phyloP scores from a whole-genome alignment of 1,140 invertebrate species.

The Drosophila ananassae region DNA sequence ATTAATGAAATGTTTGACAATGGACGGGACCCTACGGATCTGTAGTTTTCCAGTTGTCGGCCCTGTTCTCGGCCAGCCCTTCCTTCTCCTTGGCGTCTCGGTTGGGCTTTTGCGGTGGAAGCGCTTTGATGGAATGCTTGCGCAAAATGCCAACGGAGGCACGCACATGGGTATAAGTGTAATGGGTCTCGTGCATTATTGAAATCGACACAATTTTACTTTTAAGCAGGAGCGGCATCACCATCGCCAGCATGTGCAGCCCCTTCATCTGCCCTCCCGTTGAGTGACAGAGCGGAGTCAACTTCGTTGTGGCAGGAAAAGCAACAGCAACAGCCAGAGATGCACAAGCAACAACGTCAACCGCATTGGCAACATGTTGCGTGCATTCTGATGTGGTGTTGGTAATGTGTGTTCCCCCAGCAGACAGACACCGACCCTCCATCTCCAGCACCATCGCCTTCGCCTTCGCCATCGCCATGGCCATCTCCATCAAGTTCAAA shows the following conservation, averaged over 20 bases:
- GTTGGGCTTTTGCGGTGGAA: constrained; percentile 58
- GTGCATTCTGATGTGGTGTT: constrained; percentile 54
- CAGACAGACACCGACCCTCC: constrained; percentile 17
- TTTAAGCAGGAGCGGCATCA: constrained; percentile 69
- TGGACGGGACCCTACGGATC: constrained; percentile 15
- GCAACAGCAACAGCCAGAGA: constrained; percentile 14
- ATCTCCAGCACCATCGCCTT: constrained; percentile 19
- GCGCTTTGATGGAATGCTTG: constrained; percentile 77
- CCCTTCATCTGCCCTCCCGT: constrained; percentile 18
- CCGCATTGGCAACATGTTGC: constrained; percentile 58
- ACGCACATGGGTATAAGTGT: constrained; percentile 70
- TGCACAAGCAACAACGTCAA: constrained; percentile 25
- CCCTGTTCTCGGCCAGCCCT: constrained; percentile 5
- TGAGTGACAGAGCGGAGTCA: constrained; percentile 67
- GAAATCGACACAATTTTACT: constrained; percentile 83
- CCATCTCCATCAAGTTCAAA: constrained; percentile 79
- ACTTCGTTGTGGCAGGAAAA: constrained; percentile 5
- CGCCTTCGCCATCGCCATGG: constrained; percentile 45
- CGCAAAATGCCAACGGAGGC: constrained; percentile 65
- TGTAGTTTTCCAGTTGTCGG: background rate
- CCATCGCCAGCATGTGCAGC: constrained; percentile 56
- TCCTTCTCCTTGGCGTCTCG: constrained; percentile 16
- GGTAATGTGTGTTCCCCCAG: constrained; percentile 60
- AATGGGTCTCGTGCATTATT: constrained; percentile 80
- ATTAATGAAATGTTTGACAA: constrained; percentile 82